These are phyloP conservation scores for Pegea sp. DNA, from an alignment of 23 tunicate species.

Conservation along the genomic window DNA sequence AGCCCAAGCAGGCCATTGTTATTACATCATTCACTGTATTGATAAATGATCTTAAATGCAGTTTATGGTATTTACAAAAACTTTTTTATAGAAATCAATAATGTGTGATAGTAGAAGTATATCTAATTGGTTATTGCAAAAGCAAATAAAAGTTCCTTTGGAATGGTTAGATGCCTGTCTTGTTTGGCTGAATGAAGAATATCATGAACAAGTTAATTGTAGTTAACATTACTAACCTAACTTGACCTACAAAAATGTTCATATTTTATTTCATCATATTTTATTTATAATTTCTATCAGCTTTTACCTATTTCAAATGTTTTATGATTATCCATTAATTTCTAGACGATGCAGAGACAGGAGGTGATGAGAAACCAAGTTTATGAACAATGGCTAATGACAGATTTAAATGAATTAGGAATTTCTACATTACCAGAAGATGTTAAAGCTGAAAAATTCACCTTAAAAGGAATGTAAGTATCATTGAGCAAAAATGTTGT, in stretches of 20 bases:
- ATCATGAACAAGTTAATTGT: too few relatives aligned
- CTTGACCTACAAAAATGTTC: background rate
- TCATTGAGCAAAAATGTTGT: too few relatives aligned
- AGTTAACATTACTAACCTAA: too few relatives aligned
- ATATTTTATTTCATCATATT: background rate
- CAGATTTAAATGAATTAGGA: slow-evolving; percentile 37
- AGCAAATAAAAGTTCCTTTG: slow-evolving; percentile 32
- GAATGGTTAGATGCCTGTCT: slow-evolving; percentile 66
- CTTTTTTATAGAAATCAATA: too few relatives aligned
- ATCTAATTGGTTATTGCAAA: too few relatives aligned
- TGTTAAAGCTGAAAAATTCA: slow-evolving; percentile 16
- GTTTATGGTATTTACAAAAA: too few relatives aligned
- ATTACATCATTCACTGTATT: too few relatives aligned
- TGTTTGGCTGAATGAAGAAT: slow-evolving; percentile 37
- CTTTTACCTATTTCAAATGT: background rate
- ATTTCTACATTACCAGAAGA: slow-evolving; percentile 14
- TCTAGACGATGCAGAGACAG: background rate
- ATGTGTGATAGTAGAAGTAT: too few relatives aligned
- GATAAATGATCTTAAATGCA: too few relatives aligned
- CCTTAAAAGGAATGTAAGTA: slow-evolving; percentile 46
- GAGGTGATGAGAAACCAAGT: slow-evolving; percentile 15
- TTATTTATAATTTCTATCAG: background rate
- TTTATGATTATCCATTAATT: background rate
- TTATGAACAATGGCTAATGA: slow-evolving; percentile 61
- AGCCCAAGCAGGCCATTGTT: too few relatives aligned